A percentile compares a stretch with the other conserved stretches of the same genome.
Conservation (phyloP, 2,797 vertebrate genomes). For the Darevskia nairensis region DNA sequence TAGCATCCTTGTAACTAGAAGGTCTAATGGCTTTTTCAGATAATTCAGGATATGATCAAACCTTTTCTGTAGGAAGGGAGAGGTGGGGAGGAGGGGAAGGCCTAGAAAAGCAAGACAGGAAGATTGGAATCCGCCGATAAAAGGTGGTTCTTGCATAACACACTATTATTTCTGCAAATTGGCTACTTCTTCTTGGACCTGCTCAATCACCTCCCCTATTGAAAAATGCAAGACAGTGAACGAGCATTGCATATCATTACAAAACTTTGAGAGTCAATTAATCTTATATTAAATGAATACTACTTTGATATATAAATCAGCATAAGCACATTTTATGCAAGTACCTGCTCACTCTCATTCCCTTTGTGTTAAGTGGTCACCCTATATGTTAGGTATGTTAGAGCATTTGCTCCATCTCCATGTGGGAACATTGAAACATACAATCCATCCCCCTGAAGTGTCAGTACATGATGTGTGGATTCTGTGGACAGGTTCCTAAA, state of each 20-base stretch:
- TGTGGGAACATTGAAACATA: not conserved
- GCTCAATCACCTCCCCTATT: not conserved
- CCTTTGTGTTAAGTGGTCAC: too few relatives aligned
- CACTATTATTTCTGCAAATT: conserved; percentile 30
- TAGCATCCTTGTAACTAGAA: conserved; percentile 21
- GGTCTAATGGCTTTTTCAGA: not conserved
- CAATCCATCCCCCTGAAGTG: not conserved
- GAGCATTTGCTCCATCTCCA: not conserved
- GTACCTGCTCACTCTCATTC: too few relatives aligned
- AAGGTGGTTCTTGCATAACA: not conserved
- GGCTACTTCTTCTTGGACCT: not conserved
- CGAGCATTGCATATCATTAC: not conserved
- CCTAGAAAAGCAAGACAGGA: conserved; percentile 16
- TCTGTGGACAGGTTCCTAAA: not conserved
- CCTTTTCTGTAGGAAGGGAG: not conserved
- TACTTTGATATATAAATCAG: not conserved
- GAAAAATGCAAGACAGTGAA: conserved; percentile 9
- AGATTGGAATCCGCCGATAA: conserved; percentile 38
- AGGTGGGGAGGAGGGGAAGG: not conserved
- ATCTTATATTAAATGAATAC: not conserved
- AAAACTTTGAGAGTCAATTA: not conserved
- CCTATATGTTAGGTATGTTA: not conserved
- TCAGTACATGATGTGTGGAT: too few relatives aligned
- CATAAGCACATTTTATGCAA: too few relatives aligned
- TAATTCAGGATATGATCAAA: conserved; percentile 34